phyloP scores from a whole-genome alignment of 2,113 vertebrate genomes.

The Psilopogon haemacephalus region DNA sequence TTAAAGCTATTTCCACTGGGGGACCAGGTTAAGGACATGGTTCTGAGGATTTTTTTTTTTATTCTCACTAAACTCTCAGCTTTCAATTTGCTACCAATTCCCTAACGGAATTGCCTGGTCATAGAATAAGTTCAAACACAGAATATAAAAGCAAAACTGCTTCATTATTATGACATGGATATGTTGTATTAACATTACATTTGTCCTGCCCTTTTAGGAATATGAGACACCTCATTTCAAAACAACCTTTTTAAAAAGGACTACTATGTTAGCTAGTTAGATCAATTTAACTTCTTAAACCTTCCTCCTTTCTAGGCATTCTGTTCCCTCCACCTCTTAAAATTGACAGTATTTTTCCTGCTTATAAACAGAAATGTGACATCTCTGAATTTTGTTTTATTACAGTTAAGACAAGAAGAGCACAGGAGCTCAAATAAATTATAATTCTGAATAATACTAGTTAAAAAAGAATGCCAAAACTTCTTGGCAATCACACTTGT shows the following conservation, averaged over 20 bases:
- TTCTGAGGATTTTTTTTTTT: not conserved
- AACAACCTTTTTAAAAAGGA: not conserved
- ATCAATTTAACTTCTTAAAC: not conserved
- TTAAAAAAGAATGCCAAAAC: slow-evolving; percentile 45
- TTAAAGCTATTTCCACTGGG: not conserved
- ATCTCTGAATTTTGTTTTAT: slow-evolving; percentile 37
- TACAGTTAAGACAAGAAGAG: slow-evolving; percentile 29
- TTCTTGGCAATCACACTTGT: not conserved
- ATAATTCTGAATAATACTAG: slow-evolving; percentile 34
- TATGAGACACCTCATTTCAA: not conserved
- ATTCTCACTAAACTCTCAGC: not conserved
- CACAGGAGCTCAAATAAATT: slow-evolving; percentile 63
- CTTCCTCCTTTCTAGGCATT: not conserved
- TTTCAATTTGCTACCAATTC: not conserved
- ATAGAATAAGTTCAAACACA: not conserved
- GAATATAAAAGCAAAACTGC: not conserved
- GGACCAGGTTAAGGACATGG: not conserved
- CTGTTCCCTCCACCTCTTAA: not conserved
- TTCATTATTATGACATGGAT: not conserved
- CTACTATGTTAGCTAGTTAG: not conserved
- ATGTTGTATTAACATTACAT: not conserved
- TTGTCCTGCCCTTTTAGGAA: not conserved
- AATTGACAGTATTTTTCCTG: slow-evolving; percentile 17
- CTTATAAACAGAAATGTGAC: not conserved
- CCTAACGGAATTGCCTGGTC: not conserved